Evolutionary conservation across 2,888 invertebrate species (phyloP), one percentile per base, ranked within the genome.

Genomic region (Nebria brevicollis): DNA sequence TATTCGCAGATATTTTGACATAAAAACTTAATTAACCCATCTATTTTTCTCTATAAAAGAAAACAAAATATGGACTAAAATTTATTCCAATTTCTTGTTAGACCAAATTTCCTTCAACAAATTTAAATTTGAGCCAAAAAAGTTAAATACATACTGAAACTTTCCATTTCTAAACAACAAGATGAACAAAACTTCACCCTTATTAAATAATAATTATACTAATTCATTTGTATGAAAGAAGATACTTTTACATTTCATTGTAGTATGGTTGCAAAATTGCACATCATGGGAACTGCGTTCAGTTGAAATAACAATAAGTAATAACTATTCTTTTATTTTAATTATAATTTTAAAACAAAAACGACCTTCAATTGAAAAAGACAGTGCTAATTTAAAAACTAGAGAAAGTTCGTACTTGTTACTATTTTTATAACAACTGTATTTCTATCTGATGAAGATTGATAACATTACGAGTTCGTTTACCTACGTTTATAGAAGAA

Each of bases 171-270:
- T 34, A 34, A 34, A 54, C 13, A 6, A 54, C 54, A 54, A 54
- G 8, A 2, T 54, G 11, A 54, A 54, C 2, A 54, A 13, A 54
- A 54, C 8, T 6, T 54, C 54, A 13, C 54, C 54, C 11, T 54
- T 54, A 54, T 11, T 54, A 54, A 54, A 8, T 13, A 54, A 54
- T 54, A 54, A 54, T 54, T 54, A 54, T 54, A 54, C 54, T 54
- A 54, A 54, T 54, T 54, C 54, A 13, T 54, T 54, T 54, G 13
- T 54, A 13, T 8, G 54, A 54, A 54, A 54, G 34, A 54, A 54
- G 54, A 54, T 54, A 54, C 54, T 54, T 54, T 54, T 54, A 54
- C 54, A 54, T 54, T 54, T 54, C 54, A 54, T 54, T 54, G 54
- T 11, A 54, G 13, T 54, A 13, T 54, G 54, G 8, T 11, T 54